phyloP scores from a whole-genome alignment of 2,888 invertebrate genomes.

The Cosmia trapezina region DNA sequence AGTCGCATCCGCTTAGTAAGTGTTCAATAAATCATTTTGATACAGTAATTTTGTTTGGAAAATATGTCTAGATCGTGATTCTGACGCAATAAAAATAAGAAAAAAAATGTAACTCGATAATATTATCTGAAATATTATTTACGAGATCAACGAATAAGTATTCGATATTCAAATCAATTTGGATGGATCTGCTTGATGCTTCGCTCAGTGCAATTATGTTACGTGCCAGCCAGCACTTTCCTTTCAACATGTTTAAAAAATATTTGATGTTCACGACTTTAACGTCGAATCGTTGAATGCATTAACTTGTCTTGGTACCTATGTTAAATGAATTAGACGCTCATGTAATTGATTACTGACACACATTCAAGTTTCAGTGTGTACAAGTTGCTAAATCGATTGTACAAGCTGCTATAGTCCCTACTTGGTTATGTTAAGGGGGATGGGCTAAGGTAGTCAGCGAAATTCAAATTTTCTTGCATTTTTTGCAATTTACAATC shows the following conservation, averaged over 20 bases:
- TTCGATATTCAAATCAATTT: conserved; percentile 82
- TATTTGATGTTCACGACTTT: conserved; percentile 84
- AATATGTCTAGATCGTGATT: conserved; percentile 76
- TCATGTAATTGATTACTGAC: conserved; percentile 78
- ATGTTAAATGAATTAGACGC: conserved; percentile 82
- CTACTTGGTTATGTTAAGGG: neutral
- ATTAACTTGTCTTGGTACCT: conserved; percentile 79
- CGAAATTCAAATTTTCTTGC: no score
- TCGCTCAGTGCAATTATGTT: conserved; percentile 83
- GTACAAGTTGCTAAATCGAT: conserved; percentile 31
- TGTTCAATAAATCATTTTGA: conserved; percentile 78
- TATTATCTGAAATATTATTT: conserved; percentile 78
- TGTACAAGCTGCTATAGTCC: conserved; percentile 8
- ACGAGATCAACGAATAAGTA: conserved; percentile 81
- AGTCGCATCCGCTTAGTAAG: conserved; percentile 58
- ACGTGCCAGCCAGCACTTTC: conserved; percentile 81
- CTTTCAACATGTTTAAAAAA: conserved; percentile 76
- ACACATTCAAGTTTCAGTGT: conserved; percentile 62
- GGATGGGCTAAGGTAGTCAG: no score
- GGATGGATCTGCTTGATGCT: conserved; percentile 77
- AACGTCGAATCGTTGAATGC: conserved; percentile 80
- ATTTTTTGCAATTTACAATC: no score
- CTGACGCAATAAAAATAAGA: conserved; percentile 78
- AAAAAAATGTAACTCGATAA: conserved; percentile 80
- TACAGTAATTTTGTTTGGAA: conserved; percentile 76